phyloP scores from a whole-genome alignment of 2,113 vertebrate genomes.

The Clarias magur region DNA sequence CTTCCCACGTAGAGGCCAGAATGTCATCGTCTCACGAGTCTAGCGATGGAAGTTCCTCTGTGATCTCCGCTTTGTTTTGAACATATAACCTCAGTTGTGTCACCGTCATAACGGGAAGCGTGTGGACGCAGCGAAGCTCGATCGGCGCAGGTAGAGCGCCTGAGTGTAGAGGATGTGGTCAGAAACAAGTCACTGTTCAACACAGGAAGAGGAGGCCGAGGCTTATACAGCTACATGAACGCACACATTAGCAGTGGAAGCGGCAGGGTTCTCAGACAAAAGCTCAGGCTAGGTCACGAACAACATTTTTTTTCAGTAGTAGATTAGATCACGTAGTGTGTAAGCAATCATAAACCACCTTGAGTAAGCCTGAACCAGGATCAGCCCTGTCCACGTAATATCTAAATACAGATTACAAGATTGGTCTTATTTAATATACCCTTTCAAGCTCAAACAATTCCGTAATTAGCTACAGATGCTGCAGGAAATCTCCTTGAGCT shows the following conservation, averaged over 20 bases:
- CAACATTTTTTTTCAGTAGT: background rate
- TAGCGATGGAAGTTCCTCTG: background rate
- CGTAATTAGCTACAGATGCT: too few relatives aligned
- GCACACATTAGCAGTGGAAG: background rate
- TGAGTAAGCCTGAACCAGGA: background rate
- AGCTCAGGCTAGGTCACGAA: background rate
- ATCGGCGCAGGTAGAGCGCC: slow-evolving; percentile 1
- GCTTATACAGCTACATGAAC: slow-evolving; percentile 31
- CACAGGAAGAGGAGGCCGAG: slow-evolving; percentile 54
- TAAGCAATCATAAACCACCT: background rate
- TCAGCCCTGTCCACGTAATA: background rate
- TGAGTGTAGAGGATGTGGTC: slow-evolving; percentile 57
- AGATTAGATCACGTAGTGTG: background rate
- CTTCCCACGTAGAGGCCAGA: background rate
- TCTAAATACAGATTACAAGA: background rate
- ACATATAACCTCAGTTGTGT: slow-evolving; percentile 20
- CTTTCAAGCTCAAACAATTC: too few relatives aligned
- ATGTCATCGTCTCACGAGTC: background rate
- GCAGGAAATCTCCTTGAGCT: background rate
- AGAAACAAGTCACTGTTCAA: slow-evolving; percentile 30
- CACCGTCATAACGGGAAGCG: slow-evolving; percentile 1
- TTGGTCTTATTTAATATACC: too few relatives aligned
- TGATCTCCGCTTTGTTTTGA: slow-evolving; percentile 12
- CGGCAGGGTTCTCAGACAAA: background rate
- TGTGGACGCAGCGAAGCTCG: background rate